Evolutionary conservation across 2,888 invertebrate species (phyloP).

Genomic region (Fragum sueziense): DNA sequence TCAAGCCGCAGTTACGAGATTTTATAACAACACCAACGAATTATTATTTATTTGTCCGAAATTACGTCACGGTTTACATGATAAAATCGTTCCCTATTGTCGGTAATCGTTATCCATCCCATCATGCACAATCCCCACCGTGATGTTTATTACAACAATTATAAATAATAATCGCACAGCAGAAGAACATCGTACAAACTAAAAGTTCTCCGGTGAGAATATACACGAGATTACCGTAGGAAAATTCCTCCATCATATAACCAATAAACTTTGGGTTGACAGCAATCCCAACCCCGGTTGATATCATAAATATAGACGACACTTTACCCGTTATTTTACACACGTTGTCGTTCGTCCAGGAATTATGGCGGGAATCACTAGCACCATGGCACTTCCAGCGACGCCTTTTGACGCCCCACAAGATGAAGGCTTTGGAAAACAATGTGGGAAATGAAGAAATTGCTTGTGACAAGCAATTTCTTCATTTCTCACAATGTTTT

Average conservation of each 20-base stretch:
- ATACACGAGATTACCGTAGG: conserved; percentile 29
- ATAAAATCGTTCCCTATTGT: too few species aligned
- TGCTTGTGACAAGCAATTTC: too few species aligned
- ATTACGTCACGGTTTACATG: too few species aligned
- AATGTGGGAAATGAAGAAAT: too few species aligned
- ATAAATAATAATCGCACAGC: not conserved
- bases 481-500: too few species aligned
- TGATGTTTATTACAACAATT: not conserved
- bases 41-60: too few species aligned
- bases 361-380: conserved; percentile 45
- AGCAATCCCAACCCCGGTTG: conserved; percentile 44
- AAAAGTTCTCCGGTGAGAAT: conserved; percentile 37
- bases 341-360: conserved; percentile 48
- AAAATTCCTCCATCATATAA: conserved; percentile 43
- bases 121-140: too few species aligned
- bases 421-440: too few species aligned
- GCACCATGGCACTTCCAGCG: conserved; percentile 48
- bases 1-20: too few species aligned
- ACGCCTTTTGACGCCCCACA: too few species aligned
- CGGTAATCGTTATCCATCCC: too few species aligned
- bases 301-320: conserved; percentile 41
- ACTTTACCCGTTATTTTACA: conserved; percentile 47
- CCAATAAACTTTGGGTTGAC: conserved; percentile 48
- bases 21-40: too few species aligned
- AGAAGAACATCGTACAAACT: conserved; percentile 19